Base-by-base conservation (phyloP, 2,113 vertebrate genomes). In the Ailurus styani region DNA sequence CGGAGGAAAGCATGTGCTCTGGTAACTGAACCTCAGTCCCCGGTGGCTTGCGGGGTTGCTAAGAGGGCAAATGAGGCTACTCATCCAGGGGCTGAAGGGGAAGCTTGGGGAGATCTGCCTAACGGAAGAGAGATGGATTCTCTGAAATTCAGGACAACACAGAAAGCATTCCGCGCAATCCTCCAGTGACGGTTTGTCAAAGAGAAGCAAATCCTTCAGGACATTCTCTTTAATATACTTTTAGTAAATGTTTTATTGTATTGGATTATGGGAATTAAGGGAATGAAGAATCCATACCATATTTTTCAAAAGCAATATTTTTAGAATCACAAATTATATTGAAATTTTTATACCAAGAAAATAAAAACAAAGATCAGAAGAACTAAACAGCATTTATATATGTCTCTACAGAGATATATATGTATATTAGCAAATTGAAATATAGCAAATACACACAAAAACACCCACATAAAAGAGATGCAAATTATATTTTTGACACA, bases 401-500 rank as follows among this genome's bases (percentile, higher is more conserved):
- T 98, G 97, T 97, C 97, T 98, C 97, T 97, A 85, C 97, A 98
- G 98, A 98, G 97, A 98, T 97, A 98, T 98, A 98, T 98, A 98
- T 98, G 98, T 97, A 98, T 98, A 98, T 98, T 98, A 98, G 97
- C 96, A 96, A 97, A 97, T 77, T 98, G 98, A 98, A 98, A 98
- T 98, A 98, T 96, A 96, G 97, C 97, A 97, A 98, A 97, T 95
- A 83, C 95, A 96, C 97, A 96, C 96, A 84, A 96, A 98, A 98
- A 97, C 90, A 97, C 93, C 97, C 97, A 94, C 88, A 96, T 97
- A 97, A 98, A 98, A 98, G 97, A 98, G 97, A 98, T 98, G 97
- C 98, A 98, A 98, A 98, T 98, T 98, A 98, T 98, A 97, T 97
- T 98, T 98, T 98, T 98, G 98, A 98, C 98, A 98, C 97, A 98